Evolutionary conservation across 64 coral and sea anemone genomes (phyloP), one percentile per base, ranked within the genome.

Genomic region (Stylophora pistillata): DNA sequence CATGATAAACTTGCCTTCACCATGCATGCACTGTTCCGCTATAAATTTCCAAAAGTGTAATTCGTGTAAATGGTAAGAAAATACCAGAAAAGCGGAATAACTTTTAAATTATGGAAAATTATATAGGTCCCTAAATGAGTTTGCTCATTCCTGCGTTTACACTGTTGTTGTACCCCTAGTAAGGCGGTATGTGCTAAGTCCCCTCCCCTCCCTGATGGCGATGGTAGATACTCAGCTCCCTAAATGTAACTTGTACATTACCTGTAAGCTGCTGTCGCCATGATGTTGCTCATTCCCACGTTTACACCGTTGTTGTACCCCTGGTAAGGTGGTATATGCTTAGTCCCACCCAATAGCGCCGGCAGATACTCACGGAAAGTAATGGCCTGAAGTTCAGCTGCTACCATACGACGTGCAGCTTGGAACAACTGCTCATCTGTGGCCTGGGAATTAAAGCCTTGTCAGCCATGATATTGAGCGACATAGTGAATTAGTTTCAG

Each of bases 191-290:
- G 61, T 90, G 72, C 18, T 88, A 61, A 4, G 81, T 76, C 28
- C 87, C 81, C n/a, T n/a, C n/a, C n/a, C n/a, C n/a, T n/a, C 10
- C 95, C 95, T 1, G 93, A 58, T 9, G 93, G 64, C 6, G 95
- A 73, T 18, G 95, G 95, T n/a, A 98, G 58, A 26, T 93, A 98
- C 15, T 98, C 95, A 27, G n/a, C n/a, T n/a, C n/a, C n/a, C n/a
- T n/a, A n/a, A n/a, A n/a, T n/a, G 30, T n/a, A 20, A 31, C 20
- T 21, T 27, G 76, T 4, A 64, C 76, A 21, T 23, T 2, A 98
- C 95, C 95, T 98, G 78, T 93, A 93, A 37, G 95, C 91, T 18
- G 95, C 95, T 31, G 95, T 98, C 0, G 91, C 88, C 95, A 98
- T 93, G 30, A 88, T 93, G 60, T 98, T 93, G 32, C 88, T 90